A percentile compares a stretch with the other conserved stretches of the same genome.
Conservation (phyloP, 2,888 invertebrate genomes). For the Chrysolina americana region DNA sequence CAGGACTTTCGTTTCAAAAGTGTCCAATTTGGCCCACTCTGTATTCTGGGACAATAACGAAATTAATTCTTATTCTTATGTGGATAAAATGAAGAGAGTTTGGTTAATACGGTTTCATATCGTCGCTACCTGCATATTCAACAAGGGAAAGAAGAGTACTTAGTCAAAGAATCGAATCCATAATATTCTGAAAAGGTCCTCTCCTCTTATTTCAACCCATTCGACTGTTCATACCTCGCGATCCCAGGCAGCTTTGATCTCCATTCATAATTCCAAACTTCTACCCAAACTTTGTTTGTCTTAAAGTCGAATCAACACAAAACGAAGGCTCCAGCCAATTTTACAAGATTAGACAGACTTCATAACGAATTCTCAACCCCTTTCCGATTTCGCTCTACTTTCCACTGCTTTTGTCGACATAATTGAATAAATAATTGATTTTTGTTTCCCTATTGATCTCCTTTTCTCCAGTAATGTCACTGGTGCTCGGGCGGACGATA, state of each 20-base stretch:
- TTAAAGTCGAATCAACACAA: background rate
- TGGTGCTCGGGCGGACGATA: background rate
- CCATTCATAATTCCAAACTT: background rate
- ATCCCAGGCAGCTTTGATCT: background rate
- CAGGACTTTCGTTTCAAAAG: too few relatives aligned
- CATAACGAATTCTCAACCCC: background rate
- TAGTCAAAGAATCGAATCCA: too few relatives aligned
- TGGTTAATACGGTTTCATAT: too few relatives aligned
- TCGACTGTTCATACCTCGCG: background rate
- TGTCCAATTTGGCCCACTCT: too few relatives aligned
- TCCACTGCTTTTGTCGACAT: slow-evolving; percentile 31
- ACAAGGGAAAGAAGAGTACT: too few relatives aligned
- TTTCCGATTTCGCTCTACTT: background rate
- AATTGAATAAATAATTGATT: slow-evolving; percentile 39
- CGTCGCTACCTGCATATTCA: too few relatives aligned
- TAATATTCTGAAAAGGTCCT: too few relatives aligned
- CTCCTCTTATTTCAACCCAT: background rate
- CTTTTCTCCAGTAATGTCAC: background rate
- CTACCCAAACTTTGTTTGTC: background rate
- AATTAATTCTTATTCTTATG: too few relatives aligned
- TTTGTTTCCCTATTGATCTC: slow-evolving; percentile 24
- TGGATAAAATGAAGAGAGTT: too few relatives aligned
- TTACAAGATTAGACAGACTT: background rate
- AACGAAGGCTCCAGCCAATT: background rate
- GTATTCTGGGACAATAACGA: too few relatives aligned